Conservation (phyloP, 2,888 invertebrate genomes). For the Scaptomyza tumidula region DNA sequence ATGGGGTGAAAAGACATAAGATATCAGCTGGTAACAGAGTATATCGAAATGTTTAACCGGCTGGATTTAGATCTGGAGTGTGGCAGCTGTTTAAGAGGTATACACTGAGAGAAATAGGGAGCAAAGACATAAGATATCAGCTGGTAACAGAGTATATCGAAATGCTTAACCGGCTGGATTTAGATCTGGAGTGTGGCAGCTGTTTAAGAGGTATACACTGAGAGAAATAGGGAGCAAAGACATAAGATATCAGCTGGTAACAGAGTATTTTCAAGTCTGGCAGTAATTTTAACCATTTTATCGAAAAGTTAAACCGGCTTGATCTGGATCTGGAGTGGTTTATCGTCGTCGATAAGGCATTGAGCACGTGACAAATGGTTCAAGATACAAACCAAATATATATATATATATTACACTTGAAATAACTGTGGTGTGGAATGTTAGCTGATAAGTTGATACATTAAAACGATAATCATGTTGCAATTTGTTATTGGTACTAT, state of each 20-base stretch:
- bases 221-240: neutral
- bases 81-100: conserved; percentile 49
- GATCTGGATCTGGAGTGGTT: conserved; percentile 20
- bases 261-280: too few relatives aligned
- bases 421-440: conserved; percentile 3
- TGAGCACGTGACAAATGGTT: conserved; percentile 36
- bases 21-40: too few relatives aligned
- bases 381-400: conserved; percentile 14
- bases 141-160: neutral
- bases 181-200: conserved; percentile 37
- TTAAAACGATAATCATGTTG: conserved; percentile 14
- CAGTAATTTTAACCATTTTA: neutral
- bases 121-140: too few relatives aligned
- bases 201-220: conserved; percentile 28
- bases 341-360: conserved; percentile 36
- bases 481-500: neutral
- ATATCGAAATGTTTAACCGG: conserved; percentile 34
- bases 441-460: conserved; percentile 36
- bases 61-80: conserved; percentile 18
- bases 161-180: conserved; percentile 41
- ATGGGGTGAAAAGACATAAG: neutral
- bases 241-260: too few relatives aligned
- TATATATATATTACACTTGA: conserved; percentile 16
- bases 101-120: neutral
- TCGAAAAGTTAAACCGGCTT: conserved; percentile 36